Evolutionary conservation across 1,140 invertebrate genomes (phyloP).

Genomic region (Meloidogyne exigua): DNA sequence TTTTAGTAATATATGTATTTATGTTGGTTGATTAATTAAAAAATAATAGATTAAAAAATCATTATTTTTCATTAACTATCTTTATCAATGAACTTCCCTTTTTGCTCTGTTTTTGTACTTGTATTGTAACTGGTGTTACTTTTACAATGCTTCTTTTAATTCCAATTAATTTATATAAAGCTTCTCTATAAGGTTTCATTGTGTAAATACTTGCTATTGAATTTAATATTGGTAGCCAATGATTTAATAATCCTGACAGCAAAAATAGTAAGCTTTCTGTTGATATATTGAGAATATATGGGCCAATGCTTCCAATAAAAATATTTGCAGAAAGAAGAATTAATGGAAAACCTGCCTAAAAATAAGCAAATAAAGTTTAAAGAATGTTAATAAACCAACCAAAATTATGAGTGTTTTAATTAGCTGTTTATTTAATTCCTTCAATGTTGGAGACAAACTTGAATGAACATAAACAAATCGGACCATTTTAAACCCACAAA

Average conservation of each 20-base stretch:
- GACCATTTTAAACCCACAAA: not conserved
- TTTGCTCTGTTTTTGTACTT: not conserved
- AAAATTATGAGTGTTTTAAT: not conserved
- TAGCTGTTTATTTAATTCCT: not conserved
- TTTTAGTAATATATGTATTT: too few species aligned
- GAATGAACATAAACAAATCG: not conserved
- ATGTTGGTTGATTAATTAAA: too few species aligned
- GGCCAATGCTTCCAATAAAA: not conserved
- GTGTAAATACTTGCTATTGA: not conserved
- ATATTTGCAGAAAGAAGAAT: not conserved
- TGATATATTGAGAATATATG: not conserved
- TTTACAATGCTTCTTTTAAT: not conserved
- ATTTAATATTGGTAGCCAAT: slow-evolving; percentile 2
- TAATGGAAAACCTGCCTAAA: not conserved
- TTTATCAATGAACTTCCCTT: not conserved
- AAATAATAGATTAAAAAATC: too few species aligned
- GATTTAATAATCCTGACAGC: not conserved
- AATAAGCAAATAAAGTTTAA: not conserved
- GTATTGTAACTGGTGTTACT: not conserved
- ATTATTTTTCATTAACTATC: too few species aligned
- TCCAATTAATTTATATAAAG: not conserved
- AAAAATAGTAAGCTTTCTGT: not conserved
- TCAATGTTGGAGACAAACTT: not conserved
- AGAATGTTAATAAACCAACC: too few species aligned
- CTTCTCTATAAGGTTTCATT: not conserved